Conservation (phyloP, 2,113 vertebrate species). For the Oxyura jamaicensis region DNA sequence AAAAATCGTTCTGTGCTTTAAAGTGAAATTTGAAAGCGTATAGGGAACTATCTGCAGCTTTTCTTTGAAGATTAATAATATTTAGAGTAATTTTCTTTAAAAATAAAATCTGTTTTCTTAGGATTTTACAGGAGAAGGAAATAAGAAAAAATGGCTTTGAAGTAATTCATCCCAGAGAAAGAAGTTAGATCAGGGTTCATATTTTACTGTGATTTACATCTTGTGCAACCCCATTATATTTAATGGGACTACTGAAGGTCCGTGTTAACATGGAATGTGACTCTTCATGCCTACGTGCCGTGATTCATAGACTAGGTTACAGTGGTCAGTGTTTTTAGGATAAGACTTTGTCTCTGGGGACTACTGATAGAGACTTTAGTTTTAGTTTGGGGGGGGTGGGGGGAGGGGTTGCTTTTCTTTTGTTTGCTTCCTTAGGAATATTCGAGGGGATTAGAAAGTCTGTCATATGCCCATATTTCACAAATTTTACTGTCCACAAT, state of each 20-base stretch:
- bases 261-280: constrained; percentile 50
- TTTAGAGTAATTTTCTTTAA: neutral
- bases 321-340: neutral
- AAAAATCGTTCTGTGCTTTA: neutral
- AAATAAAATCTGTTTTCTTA: neutral
- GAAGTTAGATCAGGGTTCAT: constrained; percentile 42
- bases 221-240: constrained; percentile 44
- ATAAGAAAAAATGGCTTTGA: neutral
- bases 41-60: neutral
- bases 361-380: neutral
- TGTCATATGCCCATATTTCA: neutral
- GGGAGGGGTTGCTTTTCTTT: neutral
- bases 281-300: neutral
- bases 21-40: neutral
- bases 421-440: neutral
- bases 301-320: constrained; percentile 38
- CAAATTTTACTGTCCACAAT: neutral
- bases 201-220: constrained; percentile 65
- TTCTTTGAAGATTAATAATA: neutral
- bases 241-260: constrained; percentile 48
- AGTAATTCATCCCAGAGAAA: neutral
- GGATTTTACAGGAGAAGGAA: neutral
- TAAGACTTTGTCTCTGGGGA: neutral
- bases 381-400: neutral
- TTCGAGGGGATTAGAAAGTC: neutral